These are phyloP conservation scores for Octomys mimax DNA, from an alignment of 2,797 vertebrate genomes.

Conservation along the genomic window DNA sequence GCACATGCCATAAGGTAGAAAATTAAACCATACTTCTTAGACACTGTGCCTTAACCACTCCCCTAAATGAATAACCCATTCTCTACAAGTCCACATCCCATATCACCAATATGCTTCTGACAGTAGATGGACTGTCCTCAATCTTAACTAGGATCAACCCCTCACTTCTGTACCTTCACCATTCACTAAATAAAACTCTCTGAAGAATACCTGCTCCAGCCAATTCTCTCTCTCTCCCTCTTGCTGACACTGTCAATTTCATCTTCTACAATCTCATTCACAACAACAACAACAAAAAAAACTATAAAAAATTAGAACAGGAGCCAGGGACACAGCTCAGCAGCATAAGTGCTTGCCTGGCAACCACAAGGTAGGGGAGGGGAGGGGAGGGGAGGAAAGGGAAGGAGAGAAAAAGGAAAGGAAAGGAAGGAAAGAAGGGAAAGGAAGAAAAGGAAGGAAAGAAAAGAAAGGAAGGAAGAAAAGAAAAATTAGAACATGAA, in stretches of 20 bases:
- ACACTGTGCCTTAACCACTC: conserved; percentile 17
- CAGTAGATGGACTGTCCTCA: not conserved
- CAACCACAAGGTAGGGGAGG: too few relatives aligned
- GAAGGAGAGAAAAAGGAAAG: too few relatives aligned
- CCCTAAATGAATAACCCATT: not conserved
- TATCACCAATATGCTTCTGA: not conserved
- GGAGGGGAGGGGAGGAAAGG: too few relatives aligned
- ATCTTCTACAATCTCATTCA: not conserved
- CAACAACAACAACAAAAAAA: not conserved
- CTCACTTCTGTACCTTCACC: not conserved
- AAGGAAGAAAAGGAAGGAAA: too few relatives aligned
- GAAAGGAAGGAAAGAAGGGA: too few relatives aligned
- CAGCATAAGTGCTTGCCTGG: too few relatives aligned
- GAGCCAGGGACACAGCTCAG: too few relatives aligned
- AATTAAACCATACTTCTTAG: not conserved
- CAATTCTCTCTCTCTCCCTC: not conserved
- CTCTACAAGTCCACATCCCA: not conserved
- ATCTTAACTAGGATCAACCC: not conserved
- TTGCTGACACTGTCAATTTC: not conserved
- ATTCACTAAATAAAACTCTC: not conserved
- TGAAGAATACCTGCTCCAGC: conserved; percentile 2
- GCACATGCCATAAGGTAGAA: not conserved
- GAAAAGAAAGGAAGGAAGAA: too few relatives aligned
- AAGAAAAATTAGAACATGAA: not conserved
- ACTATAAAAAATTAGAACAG: not conserved